phyloP scores from a whole-genome alignment of 1,140 invertebrate species.

The Drosophila pandora region DNA sequence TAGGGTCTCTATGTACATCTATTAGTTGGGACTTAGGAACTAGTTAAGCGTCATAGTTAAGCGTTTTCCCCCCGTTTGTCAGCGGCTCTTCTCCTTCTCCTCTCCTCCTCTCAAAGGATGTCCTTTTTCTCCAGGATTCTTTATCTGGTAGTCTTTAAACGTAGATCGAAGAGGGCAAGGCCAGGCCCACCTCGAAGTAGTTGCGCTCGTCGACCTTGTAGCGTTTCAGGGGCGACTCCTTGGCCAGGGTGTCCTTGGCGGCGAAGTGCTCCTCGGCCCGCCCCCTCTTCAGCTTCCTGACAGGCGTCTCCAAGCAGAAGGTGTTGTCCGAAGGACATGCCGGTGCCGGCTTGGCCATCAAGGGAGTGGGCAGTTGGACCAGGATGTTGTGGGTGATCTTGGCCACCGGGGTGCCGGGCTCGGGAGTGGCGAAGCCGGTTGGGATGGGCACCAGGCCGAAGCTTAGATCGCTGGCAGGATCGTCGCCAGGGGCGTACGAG shows the following conservation, averaged over 20 bases:
- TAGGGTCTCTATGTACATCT: conserved; percentile 26
- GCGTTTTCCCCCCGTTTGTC: conserved; percentile 83
- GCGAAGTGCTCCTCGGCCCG: conserved; percentile 8
- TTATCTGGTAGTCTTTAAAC: conserved; percentile 26
- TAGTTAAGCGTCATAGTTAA: conserved; percentile 82
- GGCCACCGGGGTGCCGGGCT: conserved; percentile 48
- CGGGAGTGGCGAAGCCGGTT: conserved; percentile 32
- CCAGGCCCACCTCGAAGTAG: conserved; percentile 79
- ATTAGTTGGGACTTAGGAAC: conserved; percentile 62
- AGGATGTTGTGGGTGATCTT: conserved; percentile 35
- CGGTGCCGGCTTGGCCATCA: neutral
- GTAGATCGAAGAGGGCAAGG: conserved; percentile 77
- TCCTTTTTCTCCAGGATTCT: neutral
- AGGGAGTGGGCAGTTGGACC: conserved; percentile 47
- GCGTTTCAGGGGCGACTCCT: conserved; percentile 66
- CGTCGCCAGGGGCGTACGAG: conserved; percentile 78
- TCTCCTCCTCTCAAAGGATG: neutral
- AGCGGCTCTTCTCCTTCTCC: conserved; percentile 42
- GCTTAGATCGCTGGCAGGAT: conserved; percentile 79
- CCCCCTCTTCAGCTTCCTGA: conserved; percentile 43
- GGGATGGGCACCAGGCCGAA: conserved; percentile 46
- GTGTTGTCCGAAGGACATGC: conserved; percentile 35
- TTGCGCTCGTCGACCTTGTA: conserved; percentile 71
- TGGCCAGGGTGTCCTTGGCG: conserved; percentile 1
- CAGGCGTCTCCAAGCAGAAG: conserved; percentile 64